Base-by-base conservation (phyloP, 2,888 invertebrate species). In the Aphelenchoides bicaudatus region DNA sequence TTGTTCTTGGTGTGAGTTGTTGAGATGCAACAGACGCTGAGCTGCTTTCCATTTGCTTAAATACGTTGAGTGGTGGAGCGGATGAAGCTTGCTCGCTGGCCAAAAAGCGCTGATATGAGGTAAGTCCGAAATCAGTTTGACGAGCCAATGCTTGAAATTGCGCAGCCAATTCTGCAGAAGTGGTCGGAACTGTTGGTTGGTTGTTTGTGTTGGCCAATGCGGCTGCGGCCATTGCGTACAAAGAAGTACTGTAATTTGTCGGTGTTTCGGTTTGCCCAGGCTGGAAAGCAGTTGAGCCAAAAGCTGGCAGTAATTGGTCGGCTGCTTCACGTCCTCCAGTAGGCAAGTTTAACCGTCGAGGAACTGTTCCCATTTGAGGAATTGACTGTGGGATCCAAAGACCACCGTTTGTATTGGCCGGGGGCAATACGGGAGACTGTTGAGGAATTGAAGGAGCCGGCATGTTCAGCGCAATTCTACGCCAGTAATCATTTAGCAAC, bases 281-380 rank as follows among this genome's bases (percentile, higher is more conserved):
- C 16, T 53, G 53, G 27, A 51, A 53, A 61, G 63, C 56, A 52
- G 63, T 59, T 23, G 47, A 43, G 47, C 48, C 61, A 84, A 84
- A 48, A 85, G 79, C 73, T 84, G 84, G 23, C 83, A 81, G 70
- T 82, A 82, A 48, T 69, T 66, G 39, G 69, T 72, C 30, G 65
- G 70, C 68, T 68, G 76, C 58, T 74, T 72, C 73, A 79, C 67
- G 67, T 71, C 76, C 47, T 68, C 65, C 84, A 73, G 84, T 16
- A 25, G 31, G 16, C 8, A 85, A 70, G 27, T 46, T 46, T 64
- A 59, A 16, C 61, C 66, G 48, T 63, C 52, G 50, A 66, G 63
- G 48, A 71, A 78, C 50, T 74, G 77, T 53, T 76, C 80, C 31
- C 75, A 77, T 13, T 78, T 71, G 80, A 78, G 23, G 76, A 25